Conservation (phyloP, 2,113 vertebrate genomes). For the Conger conger region DNA sequence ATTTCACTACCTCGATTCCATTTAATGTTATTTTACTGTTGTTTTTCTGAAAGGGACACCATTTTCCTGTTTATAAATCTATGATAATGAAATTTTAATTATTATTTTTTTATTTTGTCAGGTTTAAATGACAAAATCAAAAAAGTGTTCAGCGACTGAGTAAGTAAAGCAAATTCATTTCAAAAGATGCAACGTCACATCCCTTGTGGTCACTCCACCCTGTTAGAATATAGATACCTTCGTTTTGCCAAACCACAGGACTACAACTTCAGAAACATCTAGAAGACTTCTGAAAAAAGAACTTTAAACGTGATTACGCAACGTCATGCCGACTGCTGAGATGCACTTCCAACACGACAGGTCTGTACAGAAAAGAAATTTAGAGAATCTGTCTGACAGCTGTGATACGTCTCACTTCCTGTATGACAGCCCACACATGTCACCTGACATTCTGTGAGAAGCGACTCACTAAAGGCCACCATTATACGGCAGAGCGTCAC, state of each 20-base stretch:
- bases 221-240: neutral
- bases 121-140: neutral
- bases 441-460: neutral
- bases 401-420: constrained; percentile 6
- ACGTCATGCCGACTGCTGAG: neutral
- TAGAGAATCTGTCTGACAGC: neutral
- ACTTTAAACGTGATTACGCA: neutral
- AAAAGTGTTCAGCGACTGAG: neutral
- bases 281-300: neutral
- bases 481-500: neutral
- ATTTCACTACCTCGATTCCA: neutral
- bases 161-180: neutral
- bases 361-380: neutral
- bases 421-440: constrained; percentile 1
- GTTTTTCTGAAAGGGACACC: neutral
- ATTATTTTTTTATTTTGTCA: too few relatives aligned
- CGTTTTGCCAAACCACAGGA: too few relatives aligned
- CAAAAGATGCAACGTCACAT: neutral
- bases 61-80: neutral
- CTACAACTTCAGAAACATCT: neutral
- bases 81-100: too few relatives aligned
- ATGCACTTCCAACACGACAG: neutral
- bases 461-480: neutral
- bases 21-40: neutral
- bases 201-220: neutral